Base-by-base conservation (phyloP, 2,113 vertebrate genomes). In the Piaya cayana region DNA sequence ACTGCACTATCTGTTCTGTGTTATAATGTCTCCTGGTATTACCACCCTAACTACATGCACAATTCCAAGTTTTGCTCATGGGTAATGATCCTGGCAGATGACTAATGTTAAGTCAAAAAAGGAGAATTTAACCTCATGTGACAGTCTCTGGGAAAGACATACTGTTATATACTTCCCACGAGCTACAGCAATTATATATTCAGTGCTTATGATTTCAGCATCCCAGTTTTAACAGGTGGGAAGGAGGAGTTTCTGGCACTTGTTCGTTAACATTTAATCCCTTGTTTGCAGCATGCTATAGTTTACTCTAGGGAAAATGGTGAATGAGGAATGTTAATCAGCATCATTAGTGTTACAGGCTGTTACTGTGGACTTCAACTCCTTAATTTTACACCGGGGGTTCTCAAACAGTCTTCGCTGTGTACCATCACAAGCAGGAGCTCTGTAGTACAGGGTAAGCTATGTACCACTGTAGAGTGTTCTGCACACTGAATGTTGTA, bases 291-390 rank as follows among this genome's bases (percentile, higher is more conserved):
- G 60, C 47, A 42, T 88, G 52, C 64, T 72, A 50, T 63, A 78
- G 49, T 81, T 92, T 81, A 83, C 72, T 93, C 64, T 30, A 81
- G 92, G 69, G 55, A 95, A 93, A 94, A 95, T 56, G 20, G 15
- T 74, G 71, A 93, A 37, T 42, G 68, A 91, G 60, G 58, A 71
- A 34, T 68, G 37, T 71, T 93, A 88, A 78, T 78, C 76, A 91
- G 47, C 56, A 83, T 86, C 32, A 49, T 71, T 71, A 75, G 26
- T 75, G 52, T 93, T 92, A 74, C 49, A 92, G 69, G 36, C 65
- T 90, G 64, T 77, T 92, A 63, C 60, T 70, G 50, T 47, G 68
- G 34, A 63, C 68, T 84, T 92, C 20, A 47, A 19, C 21, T 81
- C n/a, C 62, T 70, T 70, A 59, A 63, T 89, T 91, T 84, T 75